Base-by-base conservation (phyloP, 2,113 vertebrate genomes). In the Monarcha castaneiventris region DNA sequence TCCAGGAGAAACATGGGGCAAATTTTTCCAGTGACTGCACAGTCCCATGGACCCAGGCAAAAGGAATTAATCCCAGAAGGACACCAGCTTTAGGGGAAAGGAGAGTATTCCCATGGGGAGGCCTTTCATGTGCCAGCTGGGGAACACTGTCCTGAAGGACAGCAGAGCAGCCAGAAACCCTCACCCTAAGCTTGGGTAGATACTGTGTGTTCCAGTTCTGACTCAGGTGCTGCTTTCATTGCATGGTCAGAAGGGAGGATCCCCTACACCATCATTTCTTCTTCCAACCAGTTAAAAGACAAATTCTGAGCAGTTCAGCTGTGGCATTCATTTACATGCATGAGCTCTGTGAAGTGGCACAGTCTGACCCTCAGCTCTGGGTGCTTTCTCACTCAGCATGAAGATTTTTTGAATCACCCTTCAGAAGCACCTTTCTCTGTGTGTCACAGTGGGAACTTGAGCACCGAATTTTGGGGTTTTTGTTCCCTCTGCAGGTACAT, bases 141-240 rank as follows among this genome's bases (percentile, higher is more conserved):
- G 7, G 39, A 20, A 64, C 51, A 52, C 3, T 3, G 11, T 81
- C 32, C 62, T n/a, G 26, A 32, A 59, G 62, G n/a, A 43, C 3
- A 23, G 16, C 19, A 78, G 51, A 91, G 52, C 29, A 89, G 46
- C 10, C 26, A 19, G 43, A 16, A 5, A 37, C 18, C 43, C 35
- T 29, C 33, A n/a, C 46, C 51, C 43, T 6, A 7, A 81, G 64
- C 25, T 10, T 4, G n/a, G 1, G 2, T 0, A 27, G 33, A 16
- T 6, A 16, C 12, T 16, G 2, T 0, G 13, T 6, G 48, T n/a
- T 79, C 56, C 41, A 68, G 1, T 21, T 56, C 33, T 44, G 18
- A 33, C 11, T 35, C 30, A 32, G 19, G 44, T 3, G 20, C 14
- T 67, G 61, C 69, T 35, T 76, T 51, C 54, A 35, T 7, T 26